Base-by-base conservation (phyloP, 2,888 invertebrate genomes). In the Dryocosmus kuriphilus region DNA sequence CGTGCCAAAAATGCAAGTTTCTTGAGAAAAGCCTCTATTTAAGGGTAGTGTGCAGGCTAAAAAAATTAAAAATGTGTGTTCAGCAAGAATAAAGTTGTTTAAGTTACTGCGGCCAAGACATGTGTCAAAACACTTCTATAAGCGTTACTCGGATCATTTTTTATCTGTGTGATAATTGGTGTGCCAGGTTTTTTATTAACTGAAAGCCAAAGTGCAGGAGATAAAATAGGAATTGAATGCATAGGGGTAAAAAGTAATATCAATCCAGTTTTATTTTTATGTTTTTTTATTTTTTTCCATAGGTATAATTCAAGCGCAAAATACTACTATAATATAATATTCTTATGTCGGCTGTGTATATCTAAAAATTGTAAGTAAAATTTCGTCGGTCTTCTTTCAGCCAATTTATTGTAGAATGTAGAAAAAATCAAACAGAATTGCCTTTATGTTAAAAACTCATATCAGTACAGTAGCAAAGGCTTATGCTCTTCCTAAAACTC, bases 181-280 rank as follows among this genome's bases (percentile, higher is more conserved):
- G 32, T 32, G 32, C 63, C 63, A 63, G 35, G 35, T 32, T 63
- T 35, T 63, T 63, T 35, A 35, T 63, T 63, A 27, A 41, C 16
- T 27, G 27, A 22, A 67, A 67, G 41, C 67, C 9, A 65, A 41
- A 51, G 51, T 71, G 41, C 65, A 65, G 41, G 41, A 71, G 7
- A 27, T 71, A 30, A 46, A 71, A 30, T 71, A 55, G 19, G 30
- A 46, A 51, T 63, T 32, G 11, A 51, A 71, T 71, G 51, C 71
- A 71, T 16, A 22, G 51, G 51, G 51, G 41, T 7, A 67, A 67
- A 41, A 67, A 67, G 46, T 41, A 46, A 27, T 46, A 27, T 27
- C 46, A 67, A n/a, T 71, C 46, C 30, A 27, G 46, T 71, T 30
- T 19, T 19, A 71, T 65, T 51, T 71, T 71, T 51, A 30, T 30